Evolutionary conservation across 2,113 vertebrate genomes (phyloP), one percentile per base, ranked within the genome.

Genomic region (Limanda limanda): DNA sequence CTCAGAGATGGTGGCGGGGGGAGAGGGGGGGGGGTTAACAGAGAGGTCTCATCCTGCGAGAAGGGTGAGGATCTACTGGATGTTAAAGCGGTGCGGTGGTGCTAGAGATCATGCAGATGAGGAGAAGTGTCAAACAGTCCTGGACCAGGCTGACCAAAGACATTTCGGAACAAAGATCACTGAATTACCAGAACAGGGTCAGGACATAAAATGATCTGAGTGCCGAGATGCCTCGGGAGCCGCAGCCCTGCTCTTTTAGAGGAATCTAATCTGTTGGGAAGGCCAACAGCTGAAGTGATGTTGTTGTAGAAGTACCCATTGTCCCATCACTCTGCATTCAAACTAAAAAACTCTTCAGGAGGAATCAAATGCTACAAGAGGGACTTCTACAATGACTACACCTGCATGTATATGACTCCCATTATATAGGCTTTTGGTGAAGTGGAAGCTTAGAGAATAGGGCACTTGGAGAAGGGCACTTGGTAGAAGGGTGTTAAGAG

Each of bases 81-180:
- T 91, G 88, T 85, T 87, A 76, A 82, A 89, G 82, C 76, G 58
- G 81, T 74, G 85, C 51, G 20, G 51, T 54, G 77, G 85, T 80
- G 83, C 86, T 71, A 64, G 76, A 92, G 65, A 60, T 92, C 91
- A 92, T 93, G 92, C 92, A 92, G 74, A 91, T 89, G 90, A 89
- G 88, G 82, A 91, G 91, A 90, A 90, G 89, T 91, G 86, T 88
- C 88, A 87, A 85, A 86, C 88, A 90, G 86, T 87, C 82, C 87
- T 74, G 69, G 88, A 84, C 85, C 85, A 83, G 87, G 87, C 88
- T 84, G 82, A 73, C 82, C 76, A 23, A 69, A 90, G 74, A 35
- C 88, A 86, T 87, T 65, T 87, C 82, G 83, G 75, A 52, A 87
- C 86, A 20, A 23, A 88, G 86, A 88, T 89, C 71, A 68, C 24